phyloP scores from a whole-genome alignment of 2,797 vertebrate genomes.

The Centropyge bicolor region DNA sequence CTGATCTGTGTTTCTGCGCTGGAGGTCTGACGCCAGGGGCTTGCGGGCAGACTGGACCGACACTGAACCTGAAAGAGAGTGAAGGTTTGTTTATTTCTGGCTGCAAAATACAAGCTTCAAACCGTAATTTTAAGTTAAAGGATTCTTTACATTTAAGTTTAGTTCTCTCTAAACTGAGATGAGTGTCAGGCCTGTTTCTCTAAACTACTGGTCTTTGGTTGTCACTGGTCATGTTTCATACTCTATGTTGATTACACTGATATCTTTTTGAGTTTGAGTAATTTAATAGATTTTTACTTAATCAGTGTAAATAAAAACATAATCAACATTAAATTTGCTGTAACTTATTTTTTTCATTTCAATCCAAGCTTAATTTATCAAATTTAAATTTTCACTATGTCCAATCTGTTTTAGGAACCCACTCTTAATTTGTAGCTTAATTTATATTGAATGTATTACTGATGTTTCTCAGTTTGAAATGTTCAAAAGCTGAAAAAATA shows the following conservation, averaged over 20 bases:
- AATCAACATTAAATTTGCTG: background rate
- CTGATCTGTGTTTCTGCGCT: slow-evolving; percentile 74
- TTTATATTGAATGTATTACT: background rate
- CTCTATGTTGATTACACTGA: background rate
- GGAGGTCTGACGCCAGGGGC: slow-evolving; percentile 81
- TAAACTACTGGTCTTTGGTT: background rate
- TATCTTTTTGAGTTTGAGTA: background rate
- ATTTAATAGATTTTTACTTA: background rate
- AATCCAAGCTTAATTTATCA: background rate
- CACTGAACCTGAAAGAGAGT: slow-evolving; percentile 75
- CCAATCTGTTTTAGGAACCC: background rate
- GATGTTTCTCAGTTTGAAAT: background rate
- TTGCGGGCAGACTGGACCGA: slow-evolving; percentile 85
- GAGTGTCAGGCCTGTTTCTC: background rate
- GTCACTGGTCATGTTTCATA: background rate
- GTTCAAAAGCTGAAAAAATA: background rate
- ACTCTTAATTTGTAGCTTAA: background rate
- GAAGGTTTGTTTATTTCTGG: background rate
- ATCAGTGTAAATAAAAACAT: background rate
- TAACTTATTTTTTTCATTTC: background rate
- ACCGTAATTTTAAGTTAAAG: background rate
- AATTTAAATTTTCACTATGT: background rate
- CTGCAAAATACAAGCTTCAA: background rate
- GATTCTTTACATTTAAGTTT: background rate
- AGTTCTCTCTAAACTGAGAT: background rate